phyloP scores from a whole-genome alignment of 1,140 invertebrate genomes.

The Drosophila lini region DNA sequence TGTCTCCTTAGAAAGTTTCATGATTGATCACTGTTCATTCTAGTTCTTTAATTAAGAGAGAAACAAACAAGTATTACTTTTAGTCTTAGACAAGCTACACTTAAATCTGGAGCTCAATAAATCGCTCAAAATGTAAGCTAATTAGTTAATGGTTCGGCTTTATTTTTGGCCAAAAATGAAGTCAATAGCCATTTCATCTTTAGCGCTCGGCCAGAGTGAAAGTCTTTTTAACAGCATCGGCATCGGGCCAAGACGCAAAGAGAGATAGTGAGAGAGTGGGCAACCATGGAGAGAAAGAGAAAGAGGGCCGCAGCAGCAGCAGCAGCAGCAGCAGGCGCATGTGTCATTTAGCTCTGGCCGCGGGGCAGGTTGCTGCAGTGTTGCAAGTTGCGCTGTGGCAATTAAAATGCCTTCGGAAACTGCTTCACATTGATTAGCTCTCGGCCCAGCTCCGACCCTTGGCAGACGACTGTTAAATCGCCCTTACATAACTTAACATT shows the following conservation, averaged over 20 bases:
- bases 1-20: not conserved
- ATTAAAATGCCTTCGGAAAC: conserved; percentile 78
- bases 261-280: conserved; percentile 24
- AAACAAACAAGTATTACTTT: conserved; percentile 9
- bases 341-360: conserved; percentile 73
- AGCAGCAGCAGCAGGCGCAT: conserved; percentile 45
- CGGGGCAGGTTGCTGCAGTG: conserved; percentile 52
- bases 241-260: conserved; percentile 7
- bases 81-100: conserved; percentile 32
- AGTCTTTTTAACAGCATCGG: conserved; percentile 59
- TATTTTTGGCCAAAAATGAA: conserved; percentile 69
- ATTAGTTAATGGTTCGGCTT: conserved; percentile 73
- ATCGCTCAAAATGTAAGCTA: conserved; percentile 65
- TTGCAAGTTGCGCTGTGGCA: conserved; percentile 51
- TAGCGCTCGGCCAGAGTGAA: conserved; percentile 63
- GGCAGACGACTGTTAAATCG: conserved; percentile 20
- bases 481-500: conserved; percentile 54
- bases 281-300: conserved; percentile 14
- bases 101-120: conserved; percentile 49
- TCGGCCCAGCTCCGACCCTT: conserved; percentile 27
- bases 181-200: conserved; percentile 76
- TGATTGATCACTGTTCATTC: not conserved
- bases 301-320: conserved; percentile 16
- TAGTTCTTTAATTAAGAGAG: conserved; percentile 4
- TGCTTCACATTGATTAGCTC: conserved; percentile 60